Conservation (phyloP, 2,888 invertebrate genomes). For the Agrenia bidenticulata region DNA sequence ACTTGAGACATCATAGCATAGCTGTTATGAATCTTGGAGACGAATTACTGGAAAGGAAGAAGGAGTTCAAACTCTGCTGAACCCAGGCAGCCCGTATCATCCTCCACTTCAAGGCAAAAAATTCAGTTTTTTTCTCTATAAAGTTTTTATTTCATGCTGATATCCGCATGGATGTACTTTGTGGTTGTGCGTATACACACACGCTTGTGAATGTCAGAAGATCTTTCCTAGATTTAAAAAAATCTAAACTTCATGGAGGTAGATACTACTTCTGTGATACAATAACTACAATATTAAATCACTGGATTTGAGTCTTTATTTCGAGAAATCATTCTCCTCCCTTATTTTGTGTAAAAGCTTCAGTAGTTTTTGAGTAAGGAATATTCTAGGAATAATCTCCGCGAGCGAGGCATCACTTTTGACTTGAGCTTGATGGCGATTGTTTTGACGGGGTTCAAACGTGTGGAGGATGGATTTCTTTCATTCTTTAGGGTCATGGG, state of each 20-base stretch:
- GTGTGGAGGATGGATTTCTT: neutral
- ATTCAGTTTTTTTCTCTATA: conserved; percentile 2
- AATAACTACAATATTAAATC: neutral
- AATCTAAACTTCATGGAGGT: conserved; percentile 2
- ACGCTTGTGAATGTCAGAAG: neutral
- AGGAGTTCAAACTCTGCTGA: conserved; percentile 6
- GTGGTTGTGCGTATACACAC: neutral
- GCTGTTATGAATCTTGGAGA: too few relatives aligned
- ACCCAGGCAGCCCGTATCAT: conserved; percentile 9
- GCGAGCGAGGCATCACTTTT: too few relatives aligned
- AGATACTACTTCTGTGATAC: conserved; percentile 8
- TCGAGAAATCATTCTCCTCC: too few relatives aligned
- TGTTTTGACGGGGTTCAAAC: neutral
- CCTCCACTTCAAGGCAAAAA: neutral
- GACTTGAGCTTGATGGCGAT: too few relatives aligned
- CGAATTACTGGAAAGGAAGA: neutral
- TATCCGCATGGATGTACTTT: conserved; percentile 6
- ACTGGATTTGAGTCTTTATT: neutral
- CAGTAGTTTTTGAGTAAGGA: too few relatives aligned
- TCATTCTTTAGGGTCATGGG: conserved; percentile 18
- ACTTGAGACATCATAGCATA: too few relatives aligned
- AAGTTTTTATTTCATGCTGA: conserved; percentile 2
- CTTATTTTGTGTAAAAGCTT: too few relatives aligned
- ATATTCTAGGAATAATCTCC: too few relatives aligned
- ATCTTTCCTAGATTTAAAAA: neutral